Conservation (phyloP, 2,797 vertebrate genomes). For the Prionace glauca region DNA sequence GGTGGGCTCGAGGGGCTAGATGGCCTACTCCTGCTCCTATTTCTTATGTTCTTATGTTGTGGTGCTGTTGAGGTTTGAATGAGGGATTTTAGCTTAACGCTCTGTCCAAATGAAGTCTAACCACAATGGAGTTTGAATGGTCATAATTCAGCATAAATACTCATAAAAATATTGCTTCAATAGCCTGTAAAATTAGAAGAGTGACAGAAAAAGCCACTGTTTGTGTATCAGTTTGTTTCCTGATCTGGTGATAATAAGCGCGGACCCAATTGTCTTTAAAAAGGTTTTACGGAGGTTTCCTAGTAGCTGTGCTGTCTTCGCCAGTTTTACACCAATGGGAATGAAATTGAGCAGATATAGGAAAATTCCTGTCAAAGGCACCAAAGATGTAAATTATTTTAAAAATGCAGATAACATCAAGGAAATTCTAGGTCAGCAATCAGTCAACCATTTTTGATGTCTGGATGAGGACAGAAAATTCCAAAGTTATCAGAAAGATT, state of each 20-base stretch:
- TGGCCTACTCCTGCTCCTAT: too few relatives aligned
- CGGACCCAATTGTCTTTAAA: not conserved
- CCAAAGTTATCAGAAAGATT: not conserved
- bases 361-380: not conserved
- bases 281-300: not conserved
- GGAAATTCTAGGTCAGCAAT: not conserved
- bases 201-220: too few relatives aligned
- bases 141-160: not conserved
- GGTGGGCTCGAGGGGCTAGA: too few relatives aligned
- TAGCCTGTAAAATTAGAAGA: not conserved
- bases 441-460: not conserved
- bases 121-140: not conserved
- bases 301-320: not conserved
- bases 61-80: not conserved
- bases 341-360: not conserved
- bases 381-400: not conserved
- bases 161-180: not conserved
- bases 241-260: not conserved
- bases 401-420: not conserved
- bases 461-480: too few relatives aligned
- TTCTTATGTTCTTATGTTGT: not conserved
- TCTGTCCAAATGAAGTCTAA: not conserved
- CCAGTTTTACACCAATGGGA: not conserved
- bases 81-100: not conserved
- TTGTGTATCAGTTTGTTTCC: too few relatives aligned